Conservation (phyloP, 1,140 invertebrate genomes). For the Lysiphlebus fabarum region DNA sequence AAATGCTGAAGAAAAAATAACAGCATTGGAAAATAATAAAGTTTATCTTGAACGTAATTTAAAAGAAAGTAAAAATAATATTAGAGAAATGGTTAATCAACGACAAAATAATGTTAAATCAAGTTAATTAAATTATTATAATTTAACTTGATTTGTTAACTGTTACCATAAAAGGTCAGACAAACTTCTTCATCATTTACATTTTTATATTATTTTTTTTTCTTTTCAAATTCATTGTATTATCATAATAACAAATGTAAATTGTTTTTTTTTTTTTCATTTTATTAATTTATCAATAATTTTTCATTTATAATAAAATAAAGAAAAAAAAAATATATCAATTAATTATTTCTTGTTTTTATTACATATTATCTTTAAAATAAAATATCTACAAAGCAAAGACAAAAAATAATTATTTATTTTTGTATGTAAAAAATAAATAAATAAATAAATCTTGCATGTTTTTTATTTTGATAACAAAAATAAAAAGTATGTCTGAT, state of each 20-base stretch:
- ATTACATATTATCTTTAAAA: not conserved
- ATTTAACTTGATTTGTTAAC: not conserved
- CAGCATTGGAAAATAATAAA: slow-evolving; percentile 72
- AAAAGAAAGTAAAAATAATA: slow-evolving; percentile 80
- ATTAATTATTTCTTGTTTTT: not conserved
- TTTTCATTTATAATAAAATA: not conserved
- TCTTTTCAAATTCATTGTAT: too few relatives aligned
- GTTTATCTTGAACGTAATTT: slow-evolving; percentile 72
- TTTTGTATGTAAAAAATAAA: not conserved
- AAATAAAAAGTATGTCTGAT: too few relatives aligned
- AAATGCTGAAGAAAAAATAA: slow-evolving; percentile 68
- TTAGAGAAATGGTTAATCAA: slow-evolving; percentile 79
- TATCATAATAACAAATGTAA: too few relatives aligned
- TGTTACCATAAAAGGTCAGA: slow-evolving; percentile 9
- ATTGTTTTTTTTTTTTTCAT: too few relatives aligned
- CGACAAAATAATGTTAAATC: slow-evolving; percentile 45
- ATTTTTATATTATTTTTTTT: not conserved
- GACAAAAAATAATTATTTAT: slow-evolving; percentile 10
- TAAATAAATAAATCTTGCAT: too few relatives aligned
- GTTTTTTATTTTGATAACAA: too few relatives aligned
- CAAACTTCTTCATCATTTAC: too few relatives aligned
- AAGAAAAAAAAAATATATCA: too few relatives aligned
- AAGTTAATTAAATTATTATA: slow-evolving; percentile 26
- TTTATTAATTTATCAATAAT: not conserved
- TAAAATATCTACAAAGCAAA: slow-evolving; percentile 1